phyloP scores from a whole-genome alignment of 2,797 vertebrate genomes.

The Pangasius djambal region DNA sequence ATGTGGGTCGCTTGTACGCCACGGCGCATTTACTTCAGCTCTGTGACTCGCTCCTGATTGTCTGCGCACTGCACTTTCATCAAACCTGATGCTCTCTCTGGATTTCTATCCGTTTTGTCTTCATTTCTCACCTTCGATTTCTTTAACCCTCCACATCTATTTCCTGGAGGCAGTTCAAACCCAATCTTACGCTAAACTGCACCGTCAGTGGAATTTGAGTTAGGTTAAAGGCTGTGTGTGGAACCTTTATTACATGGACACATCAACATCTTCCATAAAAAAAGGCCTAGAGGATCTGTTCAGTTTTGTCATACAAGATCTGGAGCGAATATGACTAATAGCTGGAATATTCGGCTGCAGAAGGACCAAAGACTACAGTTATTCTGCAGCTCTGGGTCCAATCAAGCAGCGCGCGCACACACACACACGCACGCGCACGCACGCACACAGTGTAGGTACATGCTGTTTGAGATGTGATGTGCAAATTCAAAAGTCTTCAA shows the following conservation, averaged over 20 bases:
- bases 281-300: neutral
- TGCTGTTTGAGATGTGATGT: neutral
- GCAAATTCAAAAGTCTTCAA: neutral
- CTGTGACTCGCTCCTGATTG: constrained; percentile 11
- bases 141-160: neutral
- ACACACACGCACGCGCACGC: neutral
- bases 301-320: neutral
- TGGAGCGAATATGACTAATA: constrained; percentile 1
- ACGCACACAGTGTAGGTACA: neutral
- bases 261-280: neutral
- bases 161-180: neutral
- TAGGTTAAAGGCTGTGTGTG: neutral
- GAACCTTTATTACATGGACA: neutral
- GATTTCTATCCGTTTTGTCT: constrained; percentile 13
- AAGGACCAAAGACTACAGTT: neutral
- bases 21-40: constrained; percentile 37
- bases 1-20: constrained; percentile 52
- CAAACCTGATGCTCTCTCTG: neutral
- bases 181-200: neutral
- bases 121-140: neutral
- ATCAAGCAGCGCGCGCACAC: neutral
- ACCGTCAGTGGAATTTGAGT: neutral
- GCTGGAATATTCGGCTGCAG: neutral
- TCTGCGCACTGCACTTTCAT: neutral
- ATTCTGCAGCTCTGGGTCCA: neutral